Evolutionary conservation across 1,140 invertebrate species (phyloP).

Genomic region (Drosophila murphyi): DNA sequence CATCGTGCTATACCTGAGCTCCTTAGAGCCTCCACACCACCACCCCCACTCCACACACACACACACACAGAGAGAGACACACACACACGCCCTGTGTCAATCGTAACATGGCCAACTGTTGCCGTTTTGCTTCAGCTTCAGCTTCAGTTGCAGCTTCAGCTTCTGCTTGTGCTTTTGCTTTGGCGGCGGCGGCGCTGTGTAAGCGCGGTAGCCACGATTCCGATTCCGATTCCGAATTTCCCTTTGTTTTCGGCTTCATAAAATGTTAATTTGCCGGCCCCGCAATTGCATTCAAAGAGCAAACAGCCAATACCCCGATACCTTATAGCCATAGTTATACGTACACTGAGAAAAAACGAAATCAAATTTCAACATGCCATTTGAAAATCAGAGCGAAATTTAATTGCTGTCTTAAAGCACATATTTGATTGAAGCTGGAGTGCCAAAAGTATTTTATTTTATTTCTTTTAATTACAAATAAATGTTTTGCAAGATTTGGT

Average conservation of each 20-base stretch:
- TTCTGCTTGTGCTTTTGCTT: conserved; percentile 24
- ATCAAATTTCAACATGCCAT: not conserved
- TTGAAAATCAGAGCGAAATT: too few species aligned
- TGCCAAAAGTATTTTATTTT: too few species aligned
- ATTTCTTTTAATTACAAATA: too few species aligned
- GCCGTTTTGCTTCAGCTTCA: conserved; percentile 58
- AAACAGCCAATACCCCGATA: not conserved
- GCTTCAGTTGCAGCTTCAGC: not conserved
- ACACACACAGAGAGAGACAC: not conserved
- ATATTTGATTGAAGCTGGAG: too few species aligned
- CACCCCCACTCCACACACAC: not conserved
- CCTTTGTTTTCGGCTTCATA: conserved; percentile 80
- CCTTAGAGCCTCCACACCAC: not conserved
- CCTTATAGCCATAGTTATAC: conserved; percentile 1
- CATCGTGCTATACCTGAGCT: conserved; percentile 50
- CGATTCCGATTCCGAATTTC: conserved; percentile 77
- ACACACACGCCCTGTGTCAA: not conserved
- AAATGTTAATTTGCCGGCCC: conserved; percentile 79
- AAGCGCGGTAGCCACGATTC: conserved; percentile 79
- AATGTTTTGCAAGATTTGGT: too few species aligned
- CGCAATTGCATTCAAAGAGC: conserved; percentile 75
- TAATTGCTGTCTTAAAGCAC: too few species aligned
- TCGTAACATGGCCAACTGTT: conserved; percentile 29
- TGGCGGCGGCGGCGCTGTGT: conserved; percentile 66
- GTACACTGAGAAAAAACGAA: not conserved